Evolutionary conservation across 1,140 invertebrate species (phyloP), one percentile per base, ranked within the genome.

Genomic region (Danaus melanippus): DNA sequence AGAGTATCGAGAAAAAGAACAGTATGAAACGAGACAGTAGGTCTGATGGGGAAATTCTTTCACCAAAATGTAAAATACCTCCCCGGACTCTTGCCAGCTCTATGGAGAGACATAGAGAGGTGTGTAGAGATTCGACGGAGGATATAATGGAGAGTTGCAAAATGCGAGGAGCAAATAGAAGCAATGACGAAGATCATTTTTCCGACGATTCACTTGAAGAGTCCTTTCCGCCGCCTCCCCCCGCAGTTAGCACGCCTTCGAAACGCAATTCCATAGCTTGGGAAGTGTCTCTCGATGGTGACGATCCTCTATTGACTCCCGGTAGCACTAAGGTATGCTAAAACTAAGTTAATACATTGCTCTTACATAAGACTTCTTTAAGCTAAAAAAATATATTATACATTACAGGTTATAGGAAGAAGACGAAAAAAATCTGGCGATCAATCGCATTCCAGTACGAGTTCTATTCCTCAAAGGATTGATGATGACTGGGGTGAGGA

Each of bases 141-240:
- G 79, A 82, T 55, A 53, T 80, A 10, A 74, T 76, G 66, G 72
- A 74, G 53, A 70, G 60, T 48, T 74, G 53, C 75, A 88, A 74
- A 75, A 86, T 66, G 82, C 88, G 69, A 86, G 76, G 67, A 66
- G 73, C 69, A 32, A 75, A 62, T 57, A 74, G 67, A 42, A 68
- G 64, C 54, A 92, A 92, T 55, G 92, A 93, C 62, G 90, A 90
- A 62, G 92, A 92, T 60, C 90, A 92, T 58, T 95, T 95, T 74
- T 95, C 93, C 6, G 94, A 95, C 75, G 93, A 95, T 75, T 95
- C 93, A 4, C 74, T 95, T 47, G 94, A 95, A 75, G 93, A 93
- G 68, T 89, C 92, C 60, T 90, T 92, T 50, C 90, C 91, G 9
- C 90, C 82, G 48, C 88, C 81, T 67, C 88, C 85, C 70, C 88